phyloP scores from a whole-genome alignment of 2,888 invertebrate species.

The Rotaria sp. region DNA sequence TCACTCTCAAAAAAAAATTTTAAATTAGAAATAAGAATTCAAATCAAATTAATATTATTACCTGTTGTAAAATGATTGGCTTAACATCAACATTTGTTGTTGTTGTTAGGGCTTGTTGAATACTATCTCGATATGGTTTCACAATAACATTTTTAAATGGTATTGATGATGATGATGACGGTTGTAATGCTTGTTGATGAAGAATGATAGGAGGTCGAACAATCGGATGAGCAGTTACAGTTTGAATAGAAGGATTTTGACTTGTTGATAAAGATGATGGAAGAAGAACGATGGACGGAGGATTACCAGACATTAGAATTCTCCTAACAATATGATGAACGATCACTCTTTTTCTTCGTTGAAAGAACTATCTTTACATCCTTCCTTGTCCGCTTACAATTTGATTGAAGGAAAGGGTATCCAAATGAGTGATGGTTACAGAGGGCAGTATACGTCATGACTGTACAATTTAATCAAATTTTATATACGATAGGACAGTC shows the following conservation, averaged over 20 bases:
- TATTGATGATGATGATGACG: not conserved
- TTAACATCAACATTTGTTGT: not conserved
- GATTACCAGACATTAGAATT: not conserved
- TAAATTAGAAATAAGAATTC: not conserved
- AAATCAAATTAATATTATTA: not conserved
- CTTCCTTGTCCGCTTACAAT: not conserved
- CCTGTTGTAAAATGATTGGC: not conserved
- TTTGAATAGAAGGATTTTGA: not conserved
- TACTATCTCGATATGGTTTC: constrained; percentile 2
- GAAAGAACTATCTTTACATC: not conserved
- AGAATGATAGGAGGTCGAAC: not conserved
- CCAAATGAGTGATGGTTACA: not conserved
- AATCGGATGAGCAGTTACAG: not conserved
- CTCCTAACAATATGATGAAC: not conserved
- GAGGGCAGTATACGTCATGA: not conserved
- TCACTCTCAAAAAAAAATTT: constrained; percentile 8
- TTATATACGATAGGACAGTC: too few species aligned
- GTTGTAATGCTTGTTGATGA: not conserved
- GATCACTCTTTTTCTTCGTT: not conserved
- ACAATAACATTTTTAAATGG: constrained; percentile 7
- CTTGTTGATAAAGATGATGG: not conserved
- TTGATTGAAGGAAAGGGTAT: not conserved
- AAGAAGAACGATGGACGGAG: not conserved
- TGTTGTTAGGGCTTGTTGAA: constrained; percentile 1
- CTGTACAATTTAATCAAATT: not conserved